Evolutionary conservation across 2,113 vertebrate species (phyloP), one percentile per base, ranked within the genome.

Genomic region (Cyanistes caeruleus): DNA sequence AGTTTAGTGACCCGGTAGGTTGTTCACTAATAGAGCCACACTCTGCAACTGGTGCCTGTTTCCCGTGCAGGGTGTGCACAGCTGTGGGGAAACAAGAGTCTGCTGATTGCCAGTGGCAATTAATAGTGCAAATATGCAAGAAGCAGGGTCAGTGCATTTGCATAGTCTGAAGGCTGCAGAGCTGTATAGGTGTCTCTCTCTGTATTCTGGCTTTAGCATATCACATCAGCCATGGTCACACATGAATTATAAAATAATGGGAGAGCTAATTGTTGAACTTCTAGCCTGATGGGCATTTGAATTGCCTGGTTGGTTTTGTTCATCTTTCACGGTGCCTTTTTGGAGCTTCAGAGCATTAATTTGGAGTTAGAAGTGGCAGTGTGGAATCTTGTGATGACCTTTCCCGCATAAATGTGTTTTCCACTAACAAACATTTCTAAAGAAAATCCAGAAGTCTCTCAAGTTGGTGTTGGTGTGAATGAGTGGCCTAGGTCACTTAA

Each of bases 1-100:
- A 20, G 20, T 72, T 21, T 31, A 52, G 53, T 8, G 16, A 17
- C 44, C n/a, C 44, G 2, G 14, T 9, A 62, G n/a, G 15, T 24
- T 37, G 19, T 33, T 86, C 16, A 1, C 16, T 41, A 6, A 5
- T 19, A 48, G n/a, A 68, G n/a, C 25, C 7, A 0, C 5, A 0
- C 6, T 43, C 33, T 18, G 44, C 2, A 2, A 2, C 5, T 2
- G 5, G 16, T 52, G 39, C 56, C 65, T 9, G 43, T 53, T 60
- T 37, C 59, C 25, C 18, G 24, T 15, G 52, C 63, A 37, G 62
- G 6, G 28, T 2, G 49, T 15, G 12, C 10, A 0, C 10, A 21
- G 1, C 56, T 4, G 48, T 6, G 53, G 49, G 83, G 37, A 48
- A 41, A 19, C 1, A 4, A 3, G 79, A 48, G 25, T 6, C 25